A percentile compares a stretch with the other conserved stretches of the same genome.
Evolutionary conservation across 2,888 invertebrate species (phyloP).

Genomic region (Brachylomia viminalis): DNA sequence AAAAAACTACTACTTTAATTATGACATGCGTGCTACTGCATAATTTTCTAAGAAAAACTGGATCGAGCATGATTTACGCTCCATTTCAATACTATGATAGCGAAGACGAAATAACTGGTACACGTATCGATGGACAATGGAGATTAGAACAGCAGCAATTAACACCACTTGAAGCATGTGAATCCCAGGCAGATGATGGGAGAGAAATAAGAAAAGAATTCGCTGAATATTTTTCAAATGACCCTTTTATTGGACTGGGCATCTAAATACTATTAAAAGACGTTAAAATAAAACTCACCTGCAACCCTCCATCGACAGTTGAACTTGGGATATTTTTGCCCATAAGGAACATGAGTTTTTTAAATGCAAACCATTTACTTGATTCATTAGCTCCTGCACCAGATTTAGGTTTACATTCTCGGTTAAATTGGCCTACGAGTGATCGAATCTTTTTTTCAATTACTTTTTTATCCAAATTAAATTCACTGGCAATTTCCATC

Average conservation of each 20-base stretch:
- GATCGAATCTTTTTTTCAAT: conserved; percentile 54
- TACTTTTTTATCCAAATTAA: conserved; percentile 42
- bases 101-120: conserved; percentile 55
- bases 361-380: conserved; percentile 63
- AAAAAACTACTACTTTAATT: no score
- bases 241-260: conserved; percentile 57
- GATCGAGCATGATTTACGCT: conserved; percentile 56
- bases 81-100: conserved; percentile 59
- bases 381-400: conserved; percentile 44
- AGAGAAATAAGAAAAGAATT: conserved; percentile 65
- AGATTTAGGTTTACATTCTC: conserved; percentile 57
- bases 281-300: no score
- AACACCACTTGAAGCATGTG: conserved; percentile 61
- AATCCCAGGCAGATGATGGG: conserved; percentile 62
- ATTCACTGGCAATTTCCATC: conserved; percentile 56
- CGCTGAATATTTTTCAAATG: conserved; percentile 64
- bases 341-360: conserved; percentile 61
- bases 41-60: conserved; percentile 45
- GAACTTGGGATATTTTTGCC: conserved; percentile 57
- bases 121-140: conserved; percentile 61
- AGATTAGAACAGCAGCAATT: conserved; percentile 63
- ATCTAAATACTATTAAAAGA: conserved; percentile 60
- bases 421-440: conserved; percentile 53
- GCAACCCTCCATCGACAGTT: conserved; percentile 54
- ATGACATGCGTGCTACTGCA: no score